phyloP scores from a whole-genome alignment of 2,113 vertebrate genomes.

The Brachypodius melanocephalos region DNA sequence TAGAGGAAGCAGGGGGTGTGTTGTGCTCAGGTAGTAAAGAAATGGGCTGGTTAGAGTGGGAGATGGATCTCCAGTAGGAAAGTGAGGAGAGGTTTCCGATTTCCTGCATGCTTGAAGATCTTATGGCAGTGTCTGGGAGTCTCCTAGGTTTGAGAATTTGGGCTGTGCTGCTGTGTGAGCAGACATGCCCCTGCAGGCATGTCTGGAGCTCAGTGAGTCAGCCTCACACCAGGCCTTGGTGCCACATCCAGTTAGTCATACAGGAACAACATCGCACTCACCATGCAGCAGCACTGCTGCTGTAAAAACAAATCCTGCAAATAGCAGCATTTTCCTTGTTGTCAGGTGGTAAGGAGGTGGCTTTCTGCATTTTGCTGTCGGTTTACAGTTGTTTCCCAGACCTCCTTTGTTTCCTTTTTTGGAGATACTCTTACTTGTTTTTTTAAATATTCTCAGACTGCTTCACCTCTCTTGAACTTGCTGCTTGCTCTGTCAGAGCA shows the following conservation, averaged over 20 bases:
- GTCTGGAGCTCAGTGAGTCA: slow-evolving; percentile 44
- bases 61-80: background rate
- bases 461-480: slow-evolving; percentile 17
- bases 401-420: slow-evolving; percentile 2
- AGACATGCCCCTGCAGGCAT: background rate
- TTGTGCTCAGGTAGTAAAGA: background rate
- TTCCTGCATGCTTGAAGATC: background rate
- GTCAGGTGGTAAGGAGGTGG: background rate
- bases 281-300: background rate
- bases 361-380: background rate
- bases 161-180: background rate
- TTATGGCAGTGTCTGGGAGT: background rate
- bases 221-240: background rate
- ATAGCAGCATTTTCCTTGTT: background rate
- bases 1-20: background rate
- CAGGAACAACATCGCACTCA: background rate
- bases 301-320: background rate
- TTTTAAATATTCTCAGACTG: background rate
- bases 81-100: background rate
- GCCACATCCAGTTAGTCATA: background rate
- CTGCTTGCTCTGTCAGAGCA: background rate
- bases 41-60: background rate
- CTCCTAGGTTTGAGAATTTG: background rate
- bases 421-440: background rate
- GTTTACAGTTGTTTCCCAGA: background rate